A percentile compares a stretch with the other conserved stretches of the same genome.
phyloP scores from a whole-genome alignment of 2,797 vertebrate species.

The Distichodus sexfasciatus region DNA sequence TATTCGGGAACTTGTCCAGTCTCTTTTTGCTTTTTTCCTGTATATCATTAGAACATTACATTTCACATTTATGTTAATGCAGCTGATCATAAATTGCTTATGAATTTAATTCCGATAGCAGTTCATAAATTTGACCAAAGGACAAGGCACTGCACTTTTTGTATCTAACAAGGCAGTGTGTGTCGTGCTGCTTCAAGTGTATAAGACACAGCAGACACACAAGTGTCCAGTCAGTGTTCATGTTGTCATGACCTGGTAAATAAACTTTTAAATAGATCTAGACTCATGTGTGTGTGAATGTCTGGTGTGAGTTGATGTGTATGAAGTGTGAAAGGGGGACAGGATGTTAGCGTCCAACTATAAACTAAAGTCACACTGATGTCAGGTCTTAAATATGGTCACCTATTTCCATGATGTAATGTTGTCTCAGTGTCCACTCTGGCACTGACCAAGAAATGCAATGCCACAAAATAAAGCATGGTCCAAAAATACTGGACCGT shows the following conservation, averaged over 20 bases:
- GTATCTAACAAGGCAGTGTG: too few relatives aligned
- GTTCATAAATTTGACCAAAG: too few relatives aligned
- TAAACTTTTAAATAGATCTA: background rate
- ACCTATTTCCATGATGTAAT: constrained; percentile 71
- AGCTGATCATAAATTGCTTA: background rate
- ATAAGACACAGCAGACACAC: too few relatives aligned
- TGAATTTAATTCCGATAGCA: background rate
- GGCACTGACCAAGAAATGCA: constrained; percentile 51
- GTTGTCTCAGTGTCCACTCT: constrained; percentile 36
- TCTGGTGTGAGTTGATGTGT: background rate
- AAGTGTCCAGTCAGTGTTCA: too few relatives aligned
- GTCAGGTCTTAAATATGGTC: constrained; percentile 59
- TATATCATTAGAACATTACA: constrained; percentile 1
- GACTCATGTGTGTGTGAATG: background rate
- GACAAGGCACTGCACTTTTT: too few relatives aligned
- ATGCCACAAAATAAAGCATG: constrained; percentile 60
- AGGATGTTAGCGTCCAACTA: background rate
- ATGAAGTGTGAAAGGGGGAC: background rate
- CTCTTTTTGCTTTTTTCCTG: background rate
- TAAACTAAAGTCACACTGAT: constrained; percentile 12
- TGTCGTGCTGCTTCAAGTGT: too few relatives aligned
- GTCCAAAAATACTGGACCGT: constrained; percentile 59
- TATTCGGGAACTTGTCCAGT: background rate
- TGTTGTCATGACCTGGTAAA: too few relatives aligned
- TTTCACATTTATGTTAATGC: background rate